phyloP scores from a whole-genome alignment of 2,888 invertebrate genomes.

The Lingula anatina region DNA sequence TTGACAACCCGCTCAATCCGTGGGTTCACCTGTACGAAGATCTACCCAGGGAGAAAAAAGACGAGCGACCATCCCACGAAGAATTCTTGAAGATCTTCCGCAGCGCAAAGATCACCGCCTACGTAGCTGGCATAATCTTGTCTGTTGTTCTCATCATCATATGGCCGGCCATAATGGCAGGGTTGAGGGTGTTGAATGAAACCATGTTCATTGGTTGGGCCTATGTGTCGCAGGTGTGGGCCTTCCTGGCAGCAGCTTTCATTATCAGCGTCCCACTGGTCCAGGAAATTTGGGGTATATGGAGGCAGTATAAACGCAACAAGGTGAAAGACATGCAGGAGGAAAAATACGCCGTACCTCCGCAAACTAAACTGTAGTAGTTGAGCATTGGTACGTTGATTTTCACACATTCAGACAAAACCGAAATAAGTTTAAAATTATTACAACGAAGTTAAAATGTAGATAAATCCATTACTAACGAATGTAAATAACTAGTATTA shows the following conservation, averaged over 20 bases:
- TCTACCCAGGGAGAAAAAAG: constrained; percentile 38
- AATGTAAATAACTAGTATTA: too few relatives aligned
- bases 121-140: constrained; percentile 21
- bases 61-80: constrained; percentile 36
- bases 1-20: constrained; percentile 51
- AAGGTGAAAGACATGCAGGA: too few relatives aligned
- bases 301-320: too few relatives aligned
- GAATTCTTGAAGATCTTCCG: constrained; percentile 31
- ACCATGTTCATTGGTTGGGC: constrained; percentile 32
- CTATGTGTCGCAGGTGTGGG: constrained; percentile 38
- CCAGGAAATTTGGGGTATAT: constrained; percentile 30
- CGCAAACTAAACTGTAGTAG: too few relatives aligned
- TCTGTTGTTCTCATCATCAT: constrained; percentile 30
- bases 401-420: too few relatives aligned
- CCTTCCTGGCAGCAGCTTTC: constrained; percentile 32
- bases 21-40: too few relatives aligned
- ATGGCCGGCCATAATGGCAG: constrained; percentile 36
- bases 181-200: constrained; percentile 24
- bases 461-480: too few relatives aligned
- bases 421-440: too few relatives aligned
- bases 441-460: too few relatives aligned
- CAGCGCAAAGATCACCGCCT: constrained; percentile 23
- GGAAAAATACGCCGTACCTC: too few relatives aligned
- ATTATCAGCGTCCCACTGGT: constrained; percentile 37
- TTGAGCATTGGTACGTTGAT: too few relatives aligned